Conservation (phyloP, 2,888 invertebrate genomes). For the Tineola bisselliella region DNA sequence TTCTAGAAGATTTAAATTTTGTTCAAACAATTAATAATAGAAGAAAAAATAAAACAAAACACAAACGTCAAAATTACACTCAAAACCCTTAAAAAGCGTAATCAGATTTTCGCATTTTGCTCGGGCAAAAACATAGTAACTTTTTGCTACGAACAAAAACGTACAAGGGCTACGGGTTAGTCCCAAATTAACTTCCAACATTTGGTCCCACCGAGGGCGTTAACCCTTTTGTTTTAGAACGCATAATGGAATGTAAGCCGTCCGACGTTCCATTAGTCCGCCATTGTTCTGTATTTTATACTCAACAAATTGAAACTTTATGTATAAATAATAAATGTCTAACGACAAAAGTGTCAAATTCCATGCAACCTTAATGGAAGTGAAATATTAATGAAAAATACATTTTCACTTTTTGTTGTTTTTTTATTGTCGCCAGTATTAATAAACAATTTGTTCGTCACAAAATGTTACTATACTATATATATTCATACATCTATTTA, state of each 20-base stretch:
- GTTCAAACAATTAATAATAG: too few relatives aligned
- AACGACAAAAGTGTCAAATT: background rate
- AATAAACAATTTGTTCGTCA: too few relatives aligned
- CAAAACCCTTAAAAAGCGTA: background rate
- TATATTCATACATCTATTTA: too few relatives aligned
- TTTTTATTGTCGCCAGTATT: background rate
- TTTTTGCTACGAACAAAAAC: background rate
- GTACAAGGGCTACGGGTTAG: background rate
- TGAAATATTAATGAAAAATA: background rate
- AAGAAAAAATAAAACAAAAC: too few relatives aligned
- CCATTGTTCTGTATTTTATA: background rate
- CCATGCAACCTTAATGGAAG: background rate
- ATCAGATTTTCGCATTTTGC: background rate
- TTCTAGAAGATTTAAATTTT: too few relatives aligned
- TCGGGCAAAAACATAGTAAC: background rate
- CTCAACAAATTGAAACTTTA: background rate
- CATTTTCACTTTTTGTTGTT: background rate
- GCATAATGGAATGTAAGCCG: background rate
- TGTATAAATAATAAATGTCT: background rate
- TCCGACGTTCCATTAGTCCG: background rate
- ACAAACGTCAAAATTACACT: background rate
- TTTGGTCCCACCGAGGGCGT: background rate
- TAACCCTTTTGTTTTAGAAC: background rate
- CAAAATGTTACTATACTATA: too few relatives aligned
- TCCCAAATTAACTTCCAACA: background rate